A percentile compares a stretch with the other conserved stretches of the same genome.
These are phyloP conservation scores for Xanthia icteritia DNA, from an alignment of 2,888 invertebrate species.

Conservation along the genomic window DNA sequence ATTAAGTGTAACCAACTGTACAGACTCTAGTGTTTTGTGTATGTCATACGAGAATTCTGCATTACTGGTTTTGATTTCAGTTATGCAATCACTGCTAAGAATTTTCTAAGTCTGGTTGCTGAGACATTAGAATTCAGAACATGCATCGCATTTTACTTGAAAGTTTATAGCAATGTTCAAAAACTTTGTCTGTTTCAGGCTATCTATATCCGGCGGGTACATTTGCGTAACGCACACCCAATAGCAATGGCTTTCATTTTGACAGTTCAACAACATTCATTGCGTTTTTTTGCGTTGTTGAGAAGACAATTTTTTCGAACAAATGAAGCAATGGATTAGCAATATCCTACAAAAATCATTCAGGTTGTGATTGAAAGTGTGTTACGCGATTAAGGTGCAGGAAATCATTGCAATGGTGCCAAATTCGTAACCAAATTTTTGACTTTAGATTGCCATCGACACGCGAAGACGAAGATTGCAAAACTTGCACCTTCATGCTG, in stretches of 20 bases:
- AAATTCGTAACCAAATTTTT: background rate
- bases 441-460: background rate
- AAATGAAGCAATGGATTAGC: too few relatives aligned
- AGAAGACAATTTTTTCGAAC: too few relatives aligned
- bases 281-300: too few relatives aligned
- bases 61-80: slow-evolving; percentile 3
- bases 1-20: slow-evolving; percentile 47
- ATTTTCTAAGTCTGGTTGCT: background rate
- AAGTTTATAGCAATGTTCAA: background rate
- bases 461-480: background rate
- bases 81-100: background rate
- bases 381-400: background rate
- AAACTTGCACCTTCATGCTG: background rate
- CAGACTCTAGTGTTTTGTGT: slow-evolving; percentile 13
- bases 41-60: slow-evolving; percentile 14
- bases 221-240: too few relatives aligned
- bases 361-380: background rate
- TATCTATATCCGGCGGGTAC: background rate
- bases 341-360: too few relatives aligned
- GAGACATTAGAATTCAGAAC: background rate
- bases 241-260: too few relatives aligned
- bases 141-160: background rate
- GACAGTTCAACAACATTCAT: too few relatives aligned
- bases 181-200: background rate
- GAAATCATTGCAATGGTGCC: background rate